A percentile compares a stretch with the other conserved stretches of the same genome.
These are phyloP conservation scores for Philantomba maxwellii DNA, from an alignment of 2,113 vertebrate species.

Conservation along the genomic window DNA sequence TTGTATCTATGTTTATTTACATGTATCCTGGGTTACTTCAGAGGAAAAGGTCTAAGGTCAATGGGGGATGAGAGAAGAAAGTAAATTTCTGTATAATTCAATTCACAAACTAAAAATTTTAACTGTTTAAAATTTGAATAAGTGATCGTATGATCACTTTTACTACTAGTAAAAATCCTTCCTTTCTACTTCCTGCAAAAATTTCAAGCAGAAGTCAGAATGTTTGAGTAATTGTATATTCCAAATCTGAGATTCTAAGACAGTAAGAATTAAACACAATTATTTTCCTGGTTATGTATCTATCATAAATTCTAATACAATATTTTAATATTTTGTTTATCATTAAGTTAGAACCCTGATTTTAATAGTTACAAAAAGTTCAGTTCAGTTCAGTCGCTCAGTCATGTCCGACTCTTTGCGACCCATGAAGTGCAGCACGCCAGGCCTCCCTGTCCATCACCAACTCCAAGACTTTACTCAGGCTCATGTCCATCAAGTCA, in stretches of 20 bases:
- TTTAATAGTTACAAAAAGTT: background rate
- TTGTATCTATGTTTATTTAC: background rate
- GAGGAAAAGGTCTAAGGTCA: background rate
- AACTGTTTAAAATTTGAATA: background rate
- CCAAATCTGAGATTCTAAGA: background rate
- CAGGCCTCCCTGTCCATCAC: no score
- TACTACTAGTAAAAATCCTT: background rate
- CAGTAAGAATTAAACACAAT: background rate
- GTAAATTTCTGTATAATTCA: background rate
- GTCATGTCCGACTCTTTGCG: background rate
- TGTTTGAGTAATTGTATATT: background rate
- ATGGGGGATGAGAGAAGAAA: background rate
- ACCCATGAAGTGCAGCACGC: no score
- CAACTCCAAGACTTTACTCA: no score
- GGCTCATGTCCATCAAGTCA: no score
- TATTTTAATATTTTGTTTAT: background rate
- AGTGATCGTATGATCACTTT: background rate
- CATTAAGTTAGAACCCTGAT: background rate
- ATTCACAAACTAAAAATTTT: background rate
- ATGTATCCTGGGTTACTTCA: background rate
- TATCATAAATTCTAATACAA: background rate
- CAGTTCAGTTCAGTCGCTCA: background rate
- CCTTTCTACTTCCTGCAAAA: background rate
- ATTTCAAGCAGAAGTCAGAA: background rate
- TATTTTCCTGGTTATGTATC: background rate